Evolutionary conservation across 2,888 invertebrate genomes (phyloP), one percentile per base, ranked within the genome.

Genomic region (Diaperis boleti): DNA sequence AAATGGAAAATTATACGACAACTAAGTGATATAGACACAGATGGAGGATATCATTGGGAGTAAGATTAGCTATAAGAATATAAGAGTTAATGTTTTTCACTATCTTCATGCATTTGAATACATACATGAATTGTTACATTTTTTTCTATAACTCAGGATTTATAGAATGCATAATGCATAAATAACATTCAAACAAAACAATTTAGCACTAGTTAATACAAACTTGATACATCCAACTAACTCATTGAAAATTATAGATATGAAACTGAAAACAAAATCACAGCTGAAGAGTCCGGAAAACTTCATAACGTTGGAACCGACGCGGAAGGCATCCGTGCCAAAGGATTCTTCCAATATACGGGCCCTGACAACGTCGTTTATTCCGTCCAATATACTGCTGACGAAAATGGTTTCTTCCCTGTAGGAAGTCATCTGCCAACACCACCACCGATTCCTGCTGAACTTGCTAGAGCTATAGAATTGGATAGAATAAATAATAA

Each of bases 331-430:
- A 85, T 89, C 44, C 84, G 85, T 56, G 87, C 88, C 0, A 83
- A 82, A 57, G 90, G 90, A 1, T 89, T 87, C 75, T 90, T 85
- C 75, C 86, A 89, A 70, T 90, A 88, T 75, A 85, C 89, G 0
- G 89, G 88, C 1, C 87, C 87, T 49, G 86, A 88, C 72, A 87
- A 87, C 56, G 74, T 82, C 1, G 83, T 84, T 33, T 86, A 87
- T 76, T 81, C 85, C 59, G 84, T 88, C 4, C 84, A 84, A 68
- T 88, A 88, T 71, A 82, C 83, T 3, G 87, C 88, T 31, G 88
- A 88, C 70, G 87, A 87, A 73, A 86, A 87, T 64, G 87, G 87
- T 15, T 86, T 84, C 76, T 79, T 82, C 56, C 83, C 86, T 0
- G 78, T 76, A 47, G 86, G 87, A n/a, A 84, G 84, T 15, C 87